Evolutionary conservation across 2,888 invertebrate species (phyloP).

Genomic region (Chironomus riparius): DNA sequence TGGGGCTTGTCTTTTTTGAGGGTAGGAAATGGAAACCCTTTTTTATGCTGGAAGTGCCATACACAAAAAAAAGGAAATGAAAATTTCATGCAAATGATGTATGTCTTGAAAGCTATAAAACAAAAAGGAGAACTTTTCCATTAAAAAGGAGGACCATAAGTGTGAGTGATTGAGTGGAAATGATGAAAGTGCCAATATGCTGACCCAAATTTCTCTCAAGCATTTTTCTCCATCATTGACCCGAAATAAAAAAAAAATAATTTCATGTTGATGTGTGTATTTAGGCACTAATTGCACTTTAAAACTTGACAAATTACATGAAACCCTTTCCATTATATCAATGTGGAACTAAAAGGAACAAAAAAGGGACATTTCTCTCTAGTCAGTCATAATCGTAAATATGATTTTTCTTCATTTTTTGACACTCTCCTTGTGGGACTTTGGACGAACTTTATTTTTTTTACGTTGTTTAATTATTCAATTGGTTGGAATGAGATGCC

Average conservation of each 20-base stretch:
- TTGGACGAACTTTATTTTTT: neutral
- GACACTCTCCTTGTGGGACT: neutral
- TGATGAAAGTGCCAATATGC: neutral
- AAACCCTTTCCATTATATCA: neutral
- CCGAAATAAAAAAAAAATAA: neutral
- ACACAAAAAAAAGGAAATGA: too few species aligned
- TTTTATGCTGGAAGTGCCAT: neutral
- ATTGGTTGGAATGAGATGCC: too few species aligned
- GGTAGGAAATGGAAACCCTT: too few species aligned
- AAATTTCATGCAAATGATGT: too few species aligned
- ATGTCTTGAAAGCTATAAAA: neutral
- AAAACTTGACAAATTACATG: conserved; percentile 1
- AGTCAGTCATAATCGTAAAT: neutral
- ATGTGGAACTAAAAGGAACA: neutral
- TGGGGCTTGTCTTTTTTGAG: neutral
- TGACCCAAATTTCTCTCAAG: neutral
- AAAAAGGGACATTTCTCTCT: too few species aligned
- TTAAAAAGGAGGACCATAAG: neutral
- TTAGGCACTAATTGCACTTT: neutral
- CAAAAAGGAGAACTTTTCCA: neutral
- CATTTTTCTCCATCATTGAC: neutral
- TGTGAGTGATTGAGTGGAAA: neutral
- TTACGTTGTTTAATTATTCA: too few species aligned
- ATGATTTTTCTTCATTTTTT: too few species aligned
- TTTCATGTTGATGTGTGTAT: too few species aligned